These are phyloP conservation scores for Drosophila lacteicornis DNA, from an alignment of 1,140 invertebrate genomes.

Conservation along the genomic window DNA sequence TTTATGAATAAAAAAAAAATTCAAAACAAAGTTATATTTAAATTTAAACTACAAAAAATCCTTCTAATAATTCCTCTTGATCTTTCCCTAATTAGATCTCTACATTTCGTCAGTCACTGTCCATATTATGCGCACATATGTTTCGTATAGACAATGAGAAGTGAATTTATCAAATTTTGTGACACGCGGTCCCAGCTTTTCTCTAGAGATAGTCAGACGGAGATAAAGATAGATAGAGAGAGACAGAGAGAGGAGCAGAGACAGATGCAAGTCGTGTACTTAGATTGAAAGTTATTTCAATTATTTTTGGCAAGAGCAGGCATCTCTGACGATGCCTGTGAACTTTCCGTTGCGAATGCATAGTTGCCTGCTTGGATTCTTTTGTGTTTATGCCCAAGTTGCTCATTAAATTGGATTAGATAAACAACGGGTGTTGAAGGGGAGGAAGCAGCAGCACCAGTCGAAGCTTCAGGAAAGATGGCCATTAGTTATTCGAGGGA, in stretches of 20 bases:
- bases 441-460: conserved; percentile 23
- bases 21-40: too few relatives aligned
- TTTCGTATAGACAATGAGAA: conserved; percentile 59
- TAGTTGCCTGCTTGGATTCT: conserved; percentile 34
- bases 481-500: conserved; percentile 58
- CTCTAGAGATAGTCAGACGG: conserved; percentile 32
- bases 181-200: conserved; percentile 60
- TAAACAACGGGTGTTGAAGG: conserved; percentile 39
- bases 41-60: too few relatives aligned
- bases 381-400: conserved; percentile 54
- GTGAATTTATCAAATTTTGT: conserved; percentile 74
- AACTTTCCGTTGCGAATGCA: conserved; percentile 53
- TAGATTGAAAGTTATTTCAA: conserved; percentile 74
- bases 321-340: conserved; percentile 43
- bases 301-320: conserved; percentile 65
- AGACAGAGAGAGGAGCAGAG: not conserved
- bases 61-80: not conserved
- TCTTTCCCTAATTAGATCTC: too few relatives aligned
- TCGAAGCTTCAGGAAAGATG: conserved; percentile 15
- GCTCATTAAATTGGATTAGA: conserved; percentile 53
- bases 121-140: conserved; percentile 16
- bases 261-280: conserved; percentile 46
- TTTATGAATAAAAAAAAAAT: too few relatives aligned
- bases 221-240: conserved; percentile 19
- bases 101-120: conserved; percentile 6